A percentile compares a stretch with the other conserved stretches of the same genome.
These are phyloP conservation scores for Eumeta japonica DNA, from an alignment of 1,140 invertebrate species.

Conservation along the genomic window DNA sequence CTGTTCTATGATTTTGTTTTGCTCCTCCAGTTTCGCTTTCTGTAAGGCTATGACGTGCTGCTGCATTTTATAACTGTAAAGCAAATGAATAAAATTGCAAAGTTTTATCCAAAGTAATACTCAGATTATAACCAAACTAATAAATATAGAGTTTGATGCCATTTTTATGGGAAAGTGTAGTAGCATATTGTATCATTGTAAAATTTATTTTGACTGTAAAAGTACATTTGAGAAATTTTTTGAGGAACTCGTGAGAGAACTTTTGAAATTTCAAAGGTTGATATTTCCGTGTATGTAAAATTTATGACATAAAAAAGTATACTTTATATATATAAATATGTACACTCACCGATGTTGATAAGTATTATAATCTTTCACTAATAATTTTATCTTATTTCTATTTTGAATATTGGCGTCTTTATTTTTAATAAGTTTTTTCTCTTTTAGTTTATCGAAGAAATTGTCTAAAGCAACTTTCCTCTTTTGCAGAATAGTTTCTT, in stretches of 20 bases:
- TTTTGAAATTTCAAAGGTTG: too few species aligned
- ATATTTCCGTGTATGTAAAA: too few species aligned
- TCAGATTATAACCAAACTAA: not conserved
- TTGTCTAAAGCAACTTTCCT: slow-evolving; percentile 30
- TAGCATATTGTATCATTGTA: too few species aligned
- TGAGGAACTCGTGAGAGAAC: too few species aligned
- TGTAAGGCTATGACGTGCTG: slow-evolving; percentile 65
- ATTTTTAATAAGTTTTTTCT: slow-evolving; percentile 24
- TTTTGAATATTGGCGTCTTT: slow-evolving; percentile 14
- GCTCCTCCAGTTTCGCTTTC: slow-evolving; percentile 62
- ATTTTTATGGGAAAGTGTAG: too few species aligned
- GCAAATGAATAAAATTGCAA: not conserved
- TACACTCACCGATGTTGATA: slow-evolving; percentile 38
- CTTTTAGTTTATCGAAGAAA: slow-evolving; percentile 42
- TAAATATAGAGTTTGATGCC: too few species aligned
- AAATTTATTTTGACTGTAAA: too few species aligned
- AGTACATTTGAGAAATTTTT: too few species aligned
- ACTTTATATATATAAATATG: too few species aligned
- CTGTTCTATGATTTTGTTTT: slow-evolving; percentile 64
- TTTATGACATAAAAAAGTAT: too few species aligned
- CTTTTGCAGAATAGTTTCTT: slow-evolving; percentile 17
- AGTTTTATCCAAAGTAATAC: not conserved
- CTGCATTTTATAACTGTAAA: slow-evolving; percentile 60
- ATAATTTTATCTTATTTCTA: slow-evolving; percentile 24
- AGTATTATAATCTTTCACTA: slow-evolving; percentile 30